Evolutionary conservation across 2,113 vertebrate genomes (phyloP).

Genomic region (Cairina moschata): DNA sequence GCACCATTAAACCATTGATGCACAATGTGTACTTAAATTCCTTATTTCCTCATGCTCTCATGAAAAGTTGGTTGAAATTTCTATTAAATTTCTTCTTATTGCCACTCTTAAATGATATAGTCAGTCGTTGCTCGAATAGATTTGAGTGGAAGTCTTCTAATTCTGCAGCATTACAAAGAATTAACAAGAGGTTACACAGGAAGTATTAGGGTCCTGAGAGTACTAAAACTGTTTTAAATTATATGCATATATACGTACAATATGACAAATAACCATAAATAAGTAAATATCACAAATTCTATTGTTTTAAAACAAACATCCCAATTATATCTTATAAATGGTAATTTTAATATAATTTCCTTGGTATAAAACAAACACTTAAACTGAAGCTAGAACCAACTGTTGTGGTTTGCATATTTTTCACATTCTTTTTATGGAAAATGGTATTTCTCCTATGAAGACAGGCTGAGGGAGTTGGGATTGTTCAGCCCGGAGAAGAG

Average conservation of each 20-base stretch:
- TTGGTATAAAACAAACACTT: not conserved
- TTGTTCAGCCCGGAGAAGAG: no score
- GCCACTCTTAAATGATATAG: not conserved
- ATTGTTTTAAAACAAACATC: not conserved
- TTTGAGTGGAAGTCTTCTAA: not conserved
- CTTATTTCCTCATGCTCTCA: not conserved
- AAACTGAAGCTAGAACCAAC: not conserved
- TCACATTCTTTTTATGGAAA: not conserved
- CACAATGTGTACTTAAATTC: not conserved
- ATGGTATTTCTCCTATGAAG: no score
- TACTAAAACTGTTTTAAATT: not conserved
- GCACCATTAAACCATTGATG: not conserved
- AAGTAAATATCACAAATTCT: not conserved
- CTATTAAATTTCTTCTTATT: not conserved
- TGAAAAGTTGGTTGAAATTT: no score
- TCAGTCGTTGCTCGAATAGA: not conserved
- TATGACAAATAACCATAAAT: not conserved
- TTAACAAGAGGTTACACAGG: not conserved
- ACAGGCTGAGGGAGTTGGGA: no score
- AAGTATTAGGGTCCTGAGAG: not conserved
- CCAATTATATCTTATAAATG: not conserved
- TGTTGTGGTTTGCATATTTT: not conserved
- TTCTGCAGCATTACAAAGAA: not conserved
- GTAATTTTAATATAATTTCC: not conserved
- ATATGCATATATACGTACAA: not conserved